Evolutionary conservation across 2,888 invertebrate genomes (phyloP), one percentile per base, ranked within the genome.

Genomic region (Synanthedon tipuliformis): DNA sequence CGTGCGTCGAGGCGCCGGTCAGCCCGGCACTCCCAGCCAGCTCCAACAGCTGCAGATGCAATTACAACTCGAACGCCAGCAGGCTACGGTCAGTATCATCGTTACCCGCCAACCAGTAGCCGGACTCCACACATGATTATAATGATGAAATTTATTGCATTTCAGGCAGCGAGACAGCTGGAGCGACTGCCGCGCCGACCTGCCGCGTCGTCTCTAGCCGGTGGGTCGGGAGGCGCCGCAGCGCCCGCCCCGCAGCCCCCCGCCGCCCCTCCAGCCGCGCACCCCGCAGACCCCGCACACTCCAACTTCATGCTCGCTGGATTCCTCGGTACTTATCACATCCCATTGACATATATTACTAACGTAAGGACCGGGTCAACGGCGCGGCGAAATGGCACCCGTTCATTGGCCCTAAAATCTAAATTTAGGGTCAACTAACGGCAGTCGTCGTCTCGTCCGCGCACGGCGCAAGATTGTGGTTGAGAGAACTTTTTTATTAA

Each of bases 11-110:
- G 69, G 89, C 81, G 78, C 89, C 66, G 82, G 83, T 54, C 82
- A 81, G 68, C 80, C 86, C 57, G 84, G 85, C 70, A 89, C 90
- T 66, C 93, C 94, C 64, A 92, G 93, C 64, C 95, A 95, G 81
- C 88, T 97, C 75, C 97, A 97, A 78, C 97, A 97, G 77, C 88
- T 97, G 68, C 97, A 97, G 89, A 96, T 97, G 95, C 97, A 97
- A 86, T 88, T 96, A 73, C 97, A 97, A 81, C 89, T 95, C 59
- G 95, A 96, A 81, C 89, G 95, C 68, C 94, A 97, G 83, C 94
- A 96, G 90, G 95, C 94, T 65, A 92, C 89, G 70, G 90, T 90
- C 62, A 68, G 76, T 69, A 48, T 34, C 3, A 10, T 10, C 23
- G 5, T 34, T 34, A 10, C 34, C 3, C 10, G 2, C 27, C 8